A percentile compares a stretch with the other conserved stretches of the same genome.
These are phyloP conservation scores for Pteronura brasiliensis DNA, from an alignment of 2,113 vertebrate species.

Conservation along the genomic window DNA sequence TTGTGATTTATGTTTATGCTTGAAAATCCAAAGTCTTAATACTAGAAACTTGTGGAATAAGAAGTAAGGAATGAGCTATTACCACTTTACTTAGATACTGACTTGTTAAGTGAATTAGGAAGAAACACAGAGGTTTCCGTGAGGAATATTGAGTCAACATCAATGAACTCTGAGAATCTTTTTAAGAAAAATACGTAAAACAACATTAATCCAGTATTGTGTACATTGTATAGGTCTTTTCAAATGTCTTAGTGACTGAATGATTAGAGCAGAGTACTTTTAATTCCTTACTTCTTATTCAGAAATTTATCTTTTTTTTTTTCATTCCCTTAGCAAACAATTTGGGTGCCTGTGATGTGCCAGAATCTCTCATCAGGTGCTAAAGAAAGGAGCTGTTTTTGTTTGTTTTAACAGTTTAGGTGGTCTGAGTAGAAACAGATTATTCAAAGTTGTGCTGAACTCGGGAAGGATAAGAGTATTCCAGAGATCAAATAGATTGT, in stretches of 20 bases:
- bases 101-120: not conserved
- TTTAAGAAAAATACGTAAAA: conserved; percentile 6
- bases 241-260: not conserved
- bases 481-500: not conserved
- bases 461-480: not conserved
- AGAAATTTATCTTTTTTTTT: conserved; percentile 22
- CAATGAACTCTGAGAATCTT: not conserved
- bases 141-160: conserved; percentile 8
- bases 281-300: not conserved
- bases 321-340: not conserved
- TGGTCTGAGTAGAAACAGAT: not conserved
- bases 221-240: not conserved
- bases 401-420: not conserved
- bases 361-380: not conserved
- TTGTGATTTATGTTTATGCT: not conserved
- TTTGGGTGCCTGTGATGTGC: not conserved
- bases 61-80: not conserved
- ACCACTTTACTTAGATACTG: not conserved
- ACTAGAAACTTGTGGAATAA: not conserved
- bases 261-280: not conserved
- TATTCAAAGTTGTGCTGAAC: not conserved
- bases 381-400: conserved; percentile 21
- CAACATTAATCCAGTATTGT: not conserved
- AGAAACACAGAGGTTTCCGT: not conserved
- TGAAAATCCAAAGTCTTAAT: not conserved